Base-by-base conservation (phyloP, 1,140 invertebrate species). In the Platyscapa corneri region DNA sequence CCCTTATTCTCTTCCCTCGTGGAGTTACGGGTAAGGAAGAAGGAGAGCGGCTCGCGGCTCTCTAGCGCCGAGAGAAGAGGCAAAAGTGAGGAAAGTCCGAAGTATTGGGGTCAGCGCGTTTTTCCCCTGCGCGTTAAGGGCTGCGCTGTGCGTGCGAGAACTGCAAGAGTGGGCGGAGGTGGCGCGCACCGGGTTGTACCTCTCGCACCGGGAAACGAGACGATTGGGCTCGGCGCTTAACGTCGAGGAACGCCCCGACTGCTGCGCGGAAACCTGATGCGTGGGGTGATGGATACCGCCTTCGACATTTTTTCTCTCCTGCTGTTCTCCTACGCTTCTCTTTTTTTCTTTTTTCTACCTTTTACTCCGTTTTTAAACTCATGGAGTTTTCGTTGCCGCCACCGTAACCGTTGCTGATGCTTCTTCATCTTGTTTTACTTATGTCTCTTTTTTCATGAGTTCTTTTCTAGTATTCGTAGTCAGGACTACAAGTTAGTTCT, bases 61-160 rank as follows among this genome's bases (percentile, higher is more conserved):
- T 42, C 39, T 5, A 49, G 39, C 0, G 23, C 85, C 81, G 75
- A 78, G 88, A 87, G 87, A 82, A 77, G 75, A 87, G 49, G 65
- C 27, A 83, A 49, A 79, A 37, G 32, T 72, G 74, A 83, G 49
- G 82, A 87, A 87, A 86, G 88, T 87, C 30, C 87, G 88, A 87
- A 89, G 90, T 92, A 92, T 93, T 90, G 92, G 92, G 92, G 92
- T 93, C 91, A 92, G 92, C 88, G 90, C 90, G 91, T 93, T 93
- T 93, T 92, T 93, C 92, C 91, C 91, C 91, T 93, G 92, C 92
- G 92, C 92, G 90, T 85, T 84, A 88, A 85, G 86, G 88, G 90
- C 89, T 92, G 92, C 93, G 91, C 89, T 90, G 85, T 87, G 86
- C 88, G 87, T 87, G 86, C 88, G 88, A 84, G 90, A 90, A 88